A percentile compares a stretch with the other conserved stretches of the same genome.
phyloP scores from a whole-genome alignment of 2,113 vertebrate species.

The Acanthisitta chloris region DNA sequence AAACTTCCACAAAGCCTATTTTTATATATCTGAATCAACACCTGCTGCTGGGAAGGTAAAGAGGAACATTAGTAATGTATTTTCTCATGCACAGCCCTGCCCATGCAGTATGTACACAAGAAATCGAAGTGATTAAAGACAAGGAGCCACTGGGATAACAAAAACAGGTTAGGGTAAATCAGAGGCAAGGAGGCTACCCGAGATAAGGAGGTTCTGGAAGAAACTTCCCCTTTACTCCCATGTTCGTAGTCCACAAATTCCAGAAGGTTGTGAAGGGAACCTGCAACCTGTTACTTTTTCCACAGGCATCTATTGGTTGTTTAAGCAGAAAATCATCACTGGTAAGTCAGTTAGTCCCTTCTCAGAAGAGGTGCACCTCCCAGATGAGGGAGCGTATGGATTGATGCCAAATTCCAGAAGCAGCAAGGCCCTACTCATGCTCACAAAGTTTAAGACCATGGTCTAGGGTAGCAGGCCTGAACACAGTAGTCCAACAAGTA shows the following conservation, averaged over 20 bases:
- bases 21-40: neutral
- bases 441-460: neutral
- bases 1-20: neutral
- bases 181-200: neutral
- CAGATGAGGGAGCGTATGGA: neutral
- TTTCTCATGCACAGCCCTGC: slow-evolving; percentile 20
- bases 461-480: neutral
- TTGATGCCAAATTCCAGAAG: neutral
- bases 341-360: neutral
- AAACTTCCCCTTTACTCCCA: neutral
- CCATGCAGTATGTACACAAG: neutral
- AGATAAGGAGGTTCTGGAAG: neutral
- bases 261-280: neutral
- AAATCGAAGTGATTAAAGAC: slow-evolving; percentile 27
- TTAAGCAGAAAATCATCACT: neutral
- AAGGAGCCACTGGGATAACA: neutral
- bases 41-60: neutral
- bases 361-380: neutral
- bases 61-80: neutral
- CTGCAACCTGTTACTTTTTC: neutral
- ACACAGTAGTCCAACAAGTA: rapidly evolving
- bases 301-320: neutral
- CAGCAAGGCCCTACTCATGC: neutral
- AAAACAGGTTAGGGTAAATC: neutral
- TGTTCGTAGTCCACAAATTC: neutral